A percentile compares a stretch with the other conserved stretches of the same genome.
Conservation (phyloP, 2,113 vertebrate genomes). For the Oryzias curvinotus region DNA sequence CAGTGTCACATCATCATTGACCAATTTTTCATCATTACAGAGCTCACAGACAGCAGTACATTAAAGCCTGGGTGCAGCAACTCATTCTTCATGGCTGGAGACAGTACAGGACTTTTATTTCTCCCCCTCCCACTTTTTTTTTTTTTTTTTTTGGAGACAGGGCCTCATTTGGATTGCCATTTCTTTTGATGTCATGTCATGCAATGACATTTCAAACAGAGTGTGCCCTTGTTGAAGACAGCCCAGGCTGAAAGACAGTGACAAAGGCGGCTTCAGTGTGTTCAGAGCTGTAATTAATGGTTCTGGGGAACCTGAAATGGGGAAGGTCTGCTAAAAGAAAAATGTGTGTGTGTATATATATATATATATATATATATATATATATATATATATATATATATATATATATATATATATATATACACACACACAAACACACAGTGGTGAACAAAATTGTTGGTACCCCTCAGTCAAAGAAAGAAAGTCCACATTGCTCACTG, state of each 20-base stretch:
- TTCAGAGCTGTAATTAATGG: constrained; percentile 60
- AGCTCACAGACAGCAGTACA: constrained; percentile 14
- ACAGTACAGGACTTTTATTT: constrained; percentile 7
- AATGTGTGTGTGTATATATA: no score
- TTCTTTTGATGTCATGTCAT: constrained; percentile 67
- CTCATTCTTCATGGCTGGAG: constrained; percentile 48
- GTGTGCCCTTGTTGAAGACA: constrained; percentile 52
- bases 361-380: no score
- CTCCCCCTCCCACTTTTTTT: constrained; percentile 1
- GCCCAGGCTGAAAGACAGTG: constrained; percentile 35
- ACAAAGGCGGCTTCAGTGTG: constrained; percentile 59
- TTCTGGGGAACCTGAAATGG: constrained; percentile 30
- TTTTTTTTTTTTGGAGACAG: constrained; percentile 27
- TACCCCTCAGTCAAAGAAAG: no score
- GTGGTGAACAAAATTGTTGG: no score
- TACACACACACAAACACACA: no score
- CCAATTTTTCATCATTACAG: constrained; percentile 16
- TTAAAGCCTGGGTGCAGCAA: constrained; percentile 42
- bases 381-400: no score
- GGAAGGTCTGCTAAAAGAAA: constrained; percentile 52
- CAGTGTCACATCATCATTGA: constrained; percentile 4
- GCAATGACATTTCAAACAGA: constrained; percentile 55
- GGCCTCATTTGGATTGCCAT: constrained; percentile 52
- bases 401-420: no score
- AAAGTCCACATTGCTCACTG: no score